Conservation (phyloP, 2,888 invertebrate species). For the Syritta pipiens region DNA sequence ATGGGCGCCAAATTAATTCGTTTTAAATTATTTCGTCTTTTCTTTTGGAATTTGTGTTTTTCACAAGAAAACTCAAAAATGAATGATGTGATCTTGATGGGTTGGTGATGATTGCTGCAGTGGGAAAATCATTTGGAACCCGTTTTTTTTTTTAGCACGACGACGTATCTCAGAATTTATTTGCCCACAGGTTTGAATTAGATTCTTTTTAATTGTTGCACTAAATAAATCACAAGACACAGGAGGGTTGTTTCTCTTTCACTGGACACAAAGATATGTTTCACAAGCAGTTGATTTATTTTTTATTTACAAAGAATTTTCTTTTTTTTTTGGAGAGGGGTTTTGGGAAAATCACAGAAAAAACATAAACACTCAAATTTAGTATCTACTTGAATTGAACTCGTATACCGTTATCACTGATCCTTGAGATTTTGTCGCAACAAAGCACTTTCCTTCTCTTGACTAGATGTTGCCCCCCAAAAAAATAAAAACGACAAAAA, state of each 20-base stretch:
- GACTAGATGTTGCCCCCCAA: constrained; percentile 60
- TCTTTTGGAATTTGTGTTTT: constrained; percentile 14
- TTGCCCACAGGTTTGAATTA: too few relatives aligned
- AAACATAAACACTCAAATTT: constrained; percentile 14
- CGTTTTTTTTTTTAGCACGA: too few relatives aligned
- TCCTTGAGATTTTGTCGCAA: constrained; percentile 54
- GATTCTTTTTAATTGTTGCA: constrained; percentile 59
- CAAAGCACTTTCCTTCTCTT: constrained; percentile 13
- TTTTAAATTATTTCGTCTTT: constrained; percentile 2
- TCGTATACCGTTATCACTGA: constrained; percentile 66
- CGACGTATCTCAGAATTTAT: too few relatives aligned
- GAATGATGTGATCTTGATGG: too few relatives aligned
- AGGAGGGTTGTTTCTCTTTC: constrained; percentile 19
- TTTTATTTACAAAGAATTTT: constrained; percentile 2
- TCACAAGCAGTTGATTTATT: constrained; percentile 48
- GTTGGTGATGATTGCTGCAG: too few relatives aligned
- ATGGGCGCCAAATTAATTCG: constrained; percentile 52
- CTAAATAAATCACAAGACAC: constrained; percentile 50
- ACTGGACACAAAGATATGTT: constrained; percentile 46
- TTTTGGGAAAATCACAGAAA: too few relatives aligned
- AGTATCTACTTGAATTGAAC: constrained; percentile 15
- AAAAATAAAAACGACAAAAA: constrained; percentile 1
- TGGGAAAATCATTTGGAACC: too few relatives aligned
- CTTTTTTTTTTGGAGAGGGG: constrained; percentile 6
- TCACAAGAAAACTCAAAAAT: too few relatives aligned